Conservation (phyloP, 1,140 invertebrate species). For the Ceratosolen fusciceps region DNA sequence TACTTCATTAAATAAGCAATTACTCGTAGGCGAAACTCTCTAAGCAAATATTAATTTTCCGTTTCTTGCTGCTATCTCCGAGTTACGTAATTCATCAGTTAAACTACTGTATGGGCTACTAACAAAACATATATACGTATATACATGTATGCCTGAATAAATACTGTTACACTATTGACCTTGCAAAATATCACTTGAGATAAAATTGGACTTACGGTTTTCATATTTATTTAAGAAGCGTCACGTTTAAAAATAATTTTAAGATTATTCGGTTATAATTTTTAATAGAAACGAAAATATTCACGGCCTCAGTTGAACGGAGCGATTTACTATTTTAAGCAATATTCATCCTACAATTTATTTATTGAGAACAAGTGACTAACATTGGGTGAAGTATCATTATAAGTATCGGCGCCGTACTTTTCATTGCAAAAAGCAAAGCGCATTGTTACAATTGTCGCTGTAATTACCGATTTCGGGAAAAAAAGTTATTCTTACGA, state of each 20-base stretch:
- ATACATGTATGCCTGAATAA: background rate
- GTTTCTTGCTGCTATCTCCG: background rate
- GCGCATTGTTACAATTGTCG: too few species aligned
- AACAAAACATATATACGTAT: too few species aligned
- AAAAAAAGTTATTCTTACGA: too few species aligned
- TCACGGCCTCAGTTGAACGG: too few species aligned
- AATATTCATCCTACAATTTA: too few species aligned
- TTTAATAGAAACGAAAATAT: background rate
- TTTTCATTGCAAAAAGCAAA: too few species aligned
- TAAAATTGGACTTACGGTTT: constrained; percentile 20
- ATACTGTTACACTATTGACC: constrained; percentile 6
- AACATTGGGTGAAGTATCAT: too few species aligned
- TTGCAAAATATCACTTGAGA: constrained; percentile 31
- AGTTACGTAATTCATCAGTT: background rate
- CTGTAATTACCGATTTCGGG: too few species aligned
- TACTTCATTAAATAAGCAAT: background rate
- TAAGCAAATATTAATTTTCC: background rate
- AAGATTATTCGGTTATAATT: background rate
- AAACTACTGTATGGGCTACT: background rate
- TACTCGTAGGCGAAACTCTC: background rate
- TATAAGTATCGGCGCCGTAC: too few species aligned
- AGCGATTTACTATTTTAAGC: too few species aligned
- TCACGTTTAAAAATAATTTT: constrained; percentile 1
- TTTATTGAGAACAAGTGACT: too few species aligned
- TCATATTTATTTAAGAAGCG: background rate